phyloP scores from a whole-genome alignment of 2,113 vertebrate genomes.

The Vulpes vulpes region DNA sequence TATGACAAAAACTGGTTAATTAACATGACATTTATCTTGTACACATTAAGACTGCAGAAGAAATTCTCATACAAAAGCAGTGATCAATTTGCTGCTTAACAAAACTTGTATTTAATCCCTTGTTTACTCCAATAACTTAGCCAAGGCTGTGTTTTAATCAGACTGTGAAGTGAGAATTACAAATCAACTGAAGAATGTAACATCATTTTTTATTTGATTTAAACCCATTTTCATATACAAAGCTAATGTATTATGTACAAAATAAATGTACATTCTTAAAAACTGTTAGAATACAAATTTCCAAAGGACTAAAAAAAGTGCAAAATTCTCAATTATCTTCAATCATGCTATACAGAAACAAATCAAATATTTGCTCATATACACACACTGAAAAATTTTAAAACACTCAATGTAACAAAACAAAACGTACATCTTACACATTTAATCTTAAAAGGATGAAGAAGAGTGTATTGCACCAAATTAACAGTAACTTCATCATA shows the following conservation, averaged over 20 bases:
- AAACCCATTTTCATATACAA: conserved; percentile 94
- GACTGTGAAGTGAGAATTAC: conserved; percentile 48
- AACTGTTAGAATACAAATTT: conserved; percentile 92
- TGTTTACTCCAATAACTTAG: conserved; percentile 32
- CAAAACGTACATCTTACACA: conserved; percentile 85
- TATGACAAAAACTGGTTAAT: conserved; percentile 16
- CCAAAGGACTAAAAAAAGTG: conserved; percentile 95
- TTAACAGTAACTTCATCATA: conserved; percentile 84
- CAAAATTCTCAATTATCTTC: conserved; percentile 92
- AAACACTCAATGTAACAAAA: conserved; percentile 78
- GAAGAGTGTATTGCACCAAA: conserved; percentile 88
- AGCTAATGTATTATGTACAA: conserved; percentile 93
- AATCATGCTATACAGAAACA: conserved; percentile 97
- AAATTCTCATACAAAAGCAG: conserved; percentile 44
- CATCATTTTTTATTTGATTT: conserved; percentile 89
- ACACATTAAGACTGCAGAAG: background rate
- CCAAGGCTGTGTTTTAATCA: background rate
- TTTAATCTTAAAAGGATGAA: conserved; percentile 84
- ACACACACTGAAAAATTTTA: conserved; percentile 87
- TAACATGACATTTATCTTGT: conserved; percentile 21
- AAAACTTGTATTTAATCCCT: conserved; percentile 16
- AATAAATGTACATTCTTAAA: conserved; percentile 93
- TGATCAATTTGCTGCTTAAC: background rate
- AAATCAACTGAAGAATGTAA: conserved; percentile 75
- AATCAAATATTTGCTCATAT: conserved; percentile 94